Conservation (phyloP, 2,888 invertebrate species). For the Torymus tubicola region DNA sequence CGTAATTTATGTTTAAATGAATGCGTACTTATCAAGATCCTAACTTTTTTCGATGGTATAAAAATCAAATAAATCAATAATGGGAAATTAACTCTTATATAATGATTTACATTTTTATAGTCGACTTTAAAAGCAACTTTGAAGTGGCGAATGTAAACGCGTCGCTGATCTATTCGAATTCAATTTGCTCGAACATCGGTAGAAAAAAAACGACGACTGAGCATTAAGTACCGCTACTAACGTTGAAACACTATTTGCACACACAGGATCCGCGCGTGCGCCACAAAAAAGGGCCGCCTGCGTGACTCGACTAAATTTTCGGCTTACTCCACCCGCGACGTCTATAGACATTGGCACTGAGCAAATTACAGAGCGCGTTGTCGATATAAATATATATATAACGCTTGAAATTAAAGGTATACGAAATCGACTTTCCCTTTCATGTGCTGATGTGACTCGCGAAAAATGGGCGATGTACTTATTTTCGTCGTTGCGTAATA, state of each 20-base stretch:
- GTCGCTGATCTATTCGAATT: too few relatives aligned
- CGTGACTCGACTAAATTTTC: constrained; percentile 30
- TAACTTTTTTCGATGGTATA: too few relatives aligned
- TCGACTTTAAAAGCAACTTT: too few relatives aligned
- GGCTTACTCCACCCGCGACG: neutral
- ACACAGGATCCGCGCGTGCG: neutral
- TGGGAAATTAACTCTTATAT: too few relatives aligned
- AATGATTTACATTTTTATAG: too few relatives aligned
- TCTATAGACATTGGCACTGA: too few relatives aligned
- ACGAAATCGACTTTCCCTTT: constrained; percentile 41
- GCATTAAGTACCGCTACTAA: constrained; percentile 10
- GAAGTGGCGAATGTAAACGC: too few relatives aligned
- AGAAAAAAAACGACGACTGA: neutral
- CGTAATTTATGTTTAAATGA: too few relatives aligned
- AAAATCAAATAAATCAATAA: too few relatives aligned
- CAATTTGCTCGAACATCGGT: neutral
- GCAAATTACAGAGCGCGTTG: constrained; percentile 3
- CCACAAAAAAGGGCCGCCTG: neutral
- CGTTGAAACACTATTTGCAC: neutral
- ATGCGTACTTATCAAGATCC: too few relatives aligned
- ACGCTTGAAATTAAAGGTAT: constrained; percentile 6
- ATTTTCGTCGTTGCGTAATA: too few relatives aligned
- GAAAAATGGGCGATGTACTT: too few relatives aligned
- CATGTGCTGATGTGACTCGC: neutral
- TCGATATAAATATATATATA: neutral